Base-by-base conservation (phyloP, 23 tunicate species). In the Styela plicata region DNA sequence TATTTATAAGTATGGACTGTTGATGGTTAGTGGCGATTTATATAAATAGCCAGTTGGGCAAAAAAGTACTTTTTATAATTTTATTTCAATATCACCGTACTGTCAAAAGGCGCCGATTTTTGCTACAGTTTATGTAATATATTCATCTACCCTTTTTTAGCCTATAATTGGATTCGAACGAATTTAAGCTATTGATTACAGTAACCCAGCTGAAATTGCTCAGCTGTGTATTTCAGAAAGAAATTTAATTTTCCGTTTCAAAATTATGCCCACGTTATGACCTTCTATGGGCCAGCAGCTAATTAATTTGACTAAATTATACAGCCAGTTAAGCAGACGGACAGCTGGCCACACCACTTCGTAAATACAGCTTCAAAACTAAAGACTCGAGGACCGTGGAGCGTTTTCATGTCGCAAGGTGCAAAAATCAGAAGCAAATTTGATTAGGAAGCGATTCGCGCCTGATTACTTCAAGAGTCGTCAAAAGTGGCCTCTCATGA, bases 311-410 rank as follows among this genome's bases (percentile, higher is more conserved):
- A 13, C 7, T 13, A 44, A 13, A 44, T n/a, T 44, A 44, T 44
- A 5, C 57, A 7, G 77, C 77, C 35, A 30, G 37, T 29, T 33
- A 34, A 33, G 34, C 77, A 71, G 35, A 36, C 77, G 24, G 77
- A 71, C 77, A 71, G 77, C 77, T 71, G 77, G 35, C 34, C 35
- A 71, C 37, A 71, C 77, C 34, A 71, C 77, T 71, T 71, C 57
- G 57, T 44, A 44, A 44, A 44, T 44, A 44, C 57, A 44, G 57
- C 57, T 44, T 44, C 13, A 44, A 44, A 44, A 44, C 57, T 44
- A 44, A 44, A 44, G 57, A 5, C 57, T 44, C 57, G 57, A 44
- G 57, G 13, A 13, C 57, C 13, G 57, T 44, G 13, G 13, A 44
- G 57, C 57, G 57, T 44, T 44, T 44, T 44, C 13, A 13, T 44